A percentile compares a stretch with the other conserved stretches of the same genome.
These are phyloP conservation scores for Blastomussa wellsi DNA, from an alignment of 92 coral and sea anemone genomes.

Conservation along the genomic window DNA sequence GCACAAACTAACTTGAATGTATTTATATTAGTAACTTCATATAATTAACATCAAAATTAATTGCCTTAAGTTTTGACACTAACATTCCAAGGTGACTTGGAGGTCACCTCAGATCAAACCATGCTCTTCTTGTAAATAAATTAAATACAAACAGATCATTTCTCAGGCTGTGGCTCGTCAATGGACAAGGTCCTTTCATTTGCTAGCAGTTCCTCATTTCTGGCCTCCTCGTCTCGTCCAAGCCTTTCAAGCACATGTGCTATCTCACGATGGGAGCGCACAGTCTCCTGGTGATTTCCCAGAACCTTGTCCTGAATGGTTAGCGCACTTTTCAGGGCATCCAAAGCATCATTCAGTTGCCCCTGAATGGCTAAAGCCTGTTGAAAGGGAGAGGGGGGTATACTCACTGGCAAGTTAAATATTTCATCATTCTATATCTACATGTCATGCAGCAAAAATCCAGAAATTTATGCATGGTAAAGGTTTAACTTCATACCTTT, in stretches of 20 bases:
- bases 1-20: too few relatives aligned
- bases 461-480: too few relatives aligned
- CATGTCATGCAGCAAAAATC: too few relatives aligned
- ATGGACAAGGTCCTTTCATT: slow-evolving; percentile 43
- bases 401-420: too few relatives aligned
- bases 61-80: too few relatives aligned
- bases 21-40: too few relatives aligned
- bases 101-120: background rate
- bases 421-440: too few relatives aligned
- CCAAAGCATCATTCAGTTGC: slow-evolving; percentile 75
- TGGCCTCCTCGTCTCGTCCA: slow-evolving; percentile 81
- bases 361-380: slow-evolving; percentile 54
- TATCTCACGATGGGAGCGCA: slow-evolving; percentile 61
- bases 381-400: background rate
- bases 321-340: slow-evolving; percentile 75
- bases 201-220: slow-evolving; percentile 66
- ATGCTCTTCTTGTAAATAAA: background rate
- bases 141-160: background rate
- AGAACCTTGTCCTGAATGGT: slow-evolving; percentile 81
- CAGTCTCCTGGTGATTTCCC: slow-evolving; percentile 81
- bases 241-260: slow-evolving; percentile 68
- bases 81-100: too few relatives aligned
- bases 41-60: too few relatives aligned
- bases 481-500: too few relatives aligned
- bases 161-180: slow-evolving; percentile 55